Percentiles rank a stretch among this genome's conserved stretches.
Conservation (phyloP, 2,113 vertebrate species). For the Oncorhynchus keta region DNA sequence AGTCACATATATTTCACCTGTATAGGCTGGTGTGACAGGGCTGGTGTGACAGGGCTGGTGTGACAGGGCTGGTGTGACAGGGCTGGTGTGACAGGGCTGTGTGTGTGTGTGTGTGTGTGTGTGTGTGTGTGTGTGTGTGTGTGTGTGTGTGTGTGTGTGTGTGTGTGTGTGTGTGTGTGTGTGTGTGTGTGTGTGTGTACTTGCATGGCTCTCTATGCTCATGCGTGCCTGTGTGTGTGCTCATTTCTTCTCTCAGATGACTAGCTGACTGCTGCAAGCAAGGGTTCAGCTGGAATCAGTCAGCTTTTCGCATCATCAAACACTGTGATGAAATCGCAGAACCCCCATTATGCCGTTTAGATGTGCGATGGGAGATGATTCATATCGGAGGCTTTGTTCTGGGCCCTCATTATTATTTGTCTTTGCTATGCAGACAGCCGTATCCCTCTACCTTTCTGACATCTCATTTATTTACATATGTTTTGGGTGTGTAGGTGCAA, state of each 20-base stretch:
- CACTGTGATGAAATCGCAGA: conserved; percentile 16
- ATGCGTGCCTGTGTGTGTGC: conserved; percentile 8
- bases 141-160: no score
- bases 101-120: background rate
- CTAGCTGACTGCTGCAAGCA: background rate
- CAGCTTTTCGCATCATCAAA: conserved; percentile 41
- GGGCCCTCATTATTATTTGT: conserved; percentile 16
- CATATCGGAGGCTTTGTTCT: conserved; percentile 37
- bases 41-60: no score
- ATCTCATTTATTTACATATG: conserved; percentile 24
- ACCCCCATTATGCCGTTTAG: conserved; percentile 39
- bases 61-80: no score
- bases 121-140: no score
- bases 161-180: no score
- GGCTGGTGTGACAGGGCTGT: no score
- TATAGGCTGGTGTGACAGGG: background rate
- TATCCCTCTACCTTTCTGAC: background rate
- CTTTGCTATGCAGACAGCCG: conserved; percentile 28
- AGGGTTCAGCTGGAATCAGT: conserved; percentile 45
- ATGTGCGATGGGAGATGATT: conserved; percentile 34
- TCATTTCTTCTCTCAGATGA: conserved; percentile 21
- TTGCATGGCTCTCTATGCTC: background rate
- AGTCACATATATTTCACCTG: no score
- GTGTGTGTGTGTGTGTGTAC: background rate
- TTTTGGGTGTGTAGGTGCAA: conserved; percentile 27